These are phyloP conservation scores for Boulengeromyrus knoepffleri DNA, from an alignment of 2,113 vertebrate genomes.

Conservation along the genomic window DNA sequence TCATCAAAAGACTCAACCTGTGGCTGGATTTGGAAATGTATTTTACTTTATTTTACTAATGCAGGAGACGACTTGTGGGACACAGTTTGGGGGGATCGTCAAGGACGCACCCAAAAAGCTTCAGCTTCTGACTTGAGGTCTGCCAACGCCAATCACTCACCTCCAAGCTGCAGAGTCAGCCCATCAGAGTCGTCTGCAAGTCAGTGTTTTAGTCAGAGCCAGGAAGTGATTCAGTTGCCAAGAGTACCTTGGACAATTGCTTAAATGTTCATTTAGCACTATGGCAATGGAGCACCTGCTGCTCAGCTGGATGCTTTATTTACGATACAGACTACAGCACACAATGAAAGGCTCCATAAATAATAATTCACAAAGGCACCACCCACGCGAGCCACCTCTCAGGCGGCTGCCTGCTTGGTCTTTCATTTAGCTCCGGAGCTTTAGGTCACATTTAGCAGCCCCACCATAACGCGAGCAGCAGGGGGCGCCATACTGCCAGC, in stretches of 20 bases:
- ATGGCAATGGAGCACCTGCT: background rate
- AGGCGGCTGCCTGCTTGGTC: background rate
- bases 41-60: constrained; percentile 1
- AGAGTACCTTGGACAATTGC: background rate
- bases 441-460: background rate
- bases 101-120: background rate
- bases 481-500: background rate
- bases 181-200: background rate
- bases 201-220: background rate
- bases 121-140: background rate
- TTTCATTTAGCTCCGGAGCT: background rate
- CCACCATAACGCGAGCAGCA: background rate
- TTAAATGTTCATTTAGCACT: background rate
- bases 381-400: background rate
- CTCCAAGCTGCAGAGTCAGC: background rate
- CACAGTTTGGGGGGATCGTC: background rate
- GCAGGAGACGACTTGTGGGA: background rate
- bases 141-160: constrained; percentile 8
- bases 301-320: background rate
- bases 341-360: background rate
- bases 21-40: background rate
- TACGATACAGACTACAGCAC: constrained; percentile 13
- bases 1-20: background rate
- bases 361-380: background rate
- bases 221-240: constrained; percentile 15